Base-by-base conservation (phyloP, 2,113 vertebrate species). In the Barbus barbus region DNA sequence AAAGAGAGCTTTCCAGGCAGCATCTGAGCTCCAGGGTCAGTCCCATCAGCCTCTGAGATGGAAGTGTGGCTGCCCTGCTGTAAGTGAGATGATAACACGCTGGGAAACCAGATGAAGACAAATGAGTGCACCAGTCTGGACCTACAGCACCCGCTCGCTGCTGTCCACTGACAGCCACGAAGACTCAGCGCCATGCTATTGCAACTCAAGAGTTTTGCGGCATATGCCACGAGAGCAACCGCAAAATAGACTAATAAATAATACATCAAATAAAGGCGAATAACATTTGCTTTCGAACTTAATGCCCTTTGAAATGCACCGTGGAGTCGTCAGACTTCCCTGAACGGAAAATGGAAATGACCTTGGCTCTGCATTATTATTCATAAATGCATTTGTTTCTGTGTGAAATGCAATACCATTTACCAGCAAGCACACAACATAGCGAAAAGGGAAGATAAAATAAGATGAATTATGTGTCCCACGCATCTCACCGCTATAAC, bases 61-160 rank as follows among this genome's bases (percentile, higher is more conserved):
- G 82, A 77, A 83, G 73, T 83, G 73, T 65, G 60, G 60, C 60
- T 53, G 73, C 73, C 82, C 73, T 53, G 73, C 41, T 77, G 73
- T 65, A 83, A 77, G 44, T 51, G 46, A 83, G 73, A 76, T 83
- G 56, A 83, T 76, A 83, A 77, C 58, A 83, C 22, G 82, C 82
- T 51, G 82, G 61, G 60, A 65, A 83, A 77, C 28, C 41, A 51
- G 56, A 78, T 84, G 76, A 84, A 84, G 83, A 84, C 83, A 84
- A 84, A 84, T 84, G 75, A 67, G 76, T 60, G 44, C 24, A 36
- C 48, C 51, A 58, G 16, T 84, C 36, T 73, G 16, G 65, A 80
- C 83, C 24, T 26, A 53, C 31, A 79, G 48, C 33, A 58, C 46
- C 67, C 24, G 24, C 48, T 77, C 44, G 63, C 67, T 80, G 65